Evolutionary conservation across 2,797 vertebrate genomes (phyloP), one percentile per base, ranked within the genome.

Genomic region (Picus viridis): DNA sequence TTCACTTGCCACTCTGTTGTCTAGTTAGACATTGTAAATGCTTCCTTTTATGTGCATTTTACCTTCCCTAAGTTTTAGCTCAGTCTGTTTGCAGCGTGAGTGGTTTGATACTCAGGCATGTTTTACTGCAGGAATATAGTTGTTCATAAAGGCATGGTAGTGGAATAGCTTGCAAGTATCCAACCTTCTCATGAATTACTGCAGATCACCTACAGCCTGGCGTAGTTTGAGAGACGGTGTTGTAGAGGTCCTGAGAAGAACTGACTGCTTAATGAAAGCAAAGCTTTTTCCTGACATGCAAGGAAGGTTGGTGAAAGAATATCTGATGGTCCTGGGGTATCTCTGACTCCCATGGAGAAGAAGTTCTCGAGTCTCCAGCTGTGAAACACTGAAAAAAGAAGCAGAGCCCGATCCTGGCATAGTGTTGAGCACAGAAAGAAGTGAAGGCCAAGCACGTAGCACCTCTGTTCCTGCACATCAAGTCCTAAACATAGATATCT

Each of bases 1-100:
- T 88, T 89, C 43, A 53, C 4, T n/a, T 75, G 57, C 49, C 36
- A 51, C 39, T n/a, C 34, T 70, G 43, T 88, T 73, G 61, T 79
- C 49, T 76, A 64, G 58, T 89, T 90, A 89, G 20, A 68, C 30
- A n/a, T 15, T n/a, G 49, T 74, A 91, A 93, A 92, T 84, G 84
- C 62, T 53, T 12, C 15, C 62, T 92, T 91, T 72, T 82, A 54
- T 78, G 78, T 92, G 61, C 58, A 68, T 83, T 86, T 88, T 93
- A 51, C 73, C 64, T 77, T 86, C 41, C 23, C 54, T 62, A 49
- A 64, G 29, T 63, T 91, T 58, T 64, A 82, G 64, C n/a, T 84
- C 32, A 63, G 23, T 26, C 24, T 82, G 45, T 84, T 90, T 93
- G 62, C 62, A 71, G 56, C 74, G 71, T 51, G 58, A 71, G 20